These are phyloP conservation scores for Pilophorus perplexus DNA, from an alignment of 2,888 invertebrate genomes.

Conservation along the genomic window DNA sequence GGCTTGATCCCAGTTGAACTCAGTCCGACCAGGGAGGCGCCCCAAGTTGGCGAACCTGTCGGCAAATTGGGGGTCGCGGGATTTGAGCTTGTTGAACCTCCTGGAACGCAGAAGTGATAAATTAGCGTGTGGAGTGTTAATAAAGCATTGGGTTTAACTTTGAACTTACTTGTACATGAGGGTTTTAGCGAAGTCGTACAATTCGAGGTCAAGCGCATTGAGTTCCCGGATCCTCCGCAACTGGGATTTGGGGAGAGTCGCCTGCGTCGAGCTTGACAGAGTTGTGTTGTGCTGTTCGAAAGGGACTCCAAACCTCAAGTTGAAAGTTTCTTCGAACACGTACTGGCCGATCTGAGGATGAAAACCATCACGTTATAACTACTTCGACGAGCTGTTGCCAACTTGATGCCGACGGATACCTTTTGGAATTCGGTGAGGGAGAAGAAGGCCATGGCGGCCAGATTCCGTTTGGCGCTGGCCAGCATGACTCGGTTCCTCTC, in stretches of 20 bases:
- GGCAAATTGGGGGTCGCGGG: conserved; percentile 76
- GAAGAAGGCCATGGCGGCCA: conserved; percentile 94
- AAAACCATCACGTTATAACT: too few species aligned
- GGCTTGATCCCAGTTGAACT: conserved; percentile 71
- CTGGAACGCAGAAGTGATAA: too few species aligned
- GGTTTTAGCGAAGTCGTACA: conserved; percentile 89
- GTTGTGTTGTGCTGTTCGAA: conserved; percentile 92
- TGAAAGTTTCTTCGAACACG: conserved; percentile 92
- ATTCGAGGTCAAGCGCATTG: conserved; percentile 86
- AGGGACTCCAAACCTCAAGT: conserved; percentile 81
- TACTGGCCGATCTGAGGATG: conserved; percentile 73
- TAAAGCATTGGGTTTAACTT: too few species aligned
- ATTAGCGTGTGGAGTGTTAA: too few species aligned
- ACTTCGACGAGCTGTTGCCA: too few species aligned
- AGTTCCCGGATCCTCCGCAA: conserved; percentile 71
- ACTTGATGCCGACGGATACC: conserved; percentile 58
- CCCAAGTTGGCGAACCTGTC: conserved; percentile 81
- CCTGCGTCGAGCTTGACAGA: conserved; percentile 77
- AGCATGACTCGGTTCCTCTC: conserved; percentile 84
- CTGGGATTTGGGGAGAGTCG: conserved; percentile 71
- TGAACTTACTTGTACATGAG: conserved; percentile 69
- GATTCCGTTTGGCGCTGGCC: conserved; percentile 91
- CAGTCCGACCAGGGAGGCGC: conserved; percentile 72
- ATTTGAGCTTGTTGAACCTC: conserved; percentile 77
- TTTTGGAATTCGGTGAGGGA: conserved; percentile 95